Base-by-base conservation (phyloP, 2,113 vertebrate species). In the Microtus oregoni region DNA sequence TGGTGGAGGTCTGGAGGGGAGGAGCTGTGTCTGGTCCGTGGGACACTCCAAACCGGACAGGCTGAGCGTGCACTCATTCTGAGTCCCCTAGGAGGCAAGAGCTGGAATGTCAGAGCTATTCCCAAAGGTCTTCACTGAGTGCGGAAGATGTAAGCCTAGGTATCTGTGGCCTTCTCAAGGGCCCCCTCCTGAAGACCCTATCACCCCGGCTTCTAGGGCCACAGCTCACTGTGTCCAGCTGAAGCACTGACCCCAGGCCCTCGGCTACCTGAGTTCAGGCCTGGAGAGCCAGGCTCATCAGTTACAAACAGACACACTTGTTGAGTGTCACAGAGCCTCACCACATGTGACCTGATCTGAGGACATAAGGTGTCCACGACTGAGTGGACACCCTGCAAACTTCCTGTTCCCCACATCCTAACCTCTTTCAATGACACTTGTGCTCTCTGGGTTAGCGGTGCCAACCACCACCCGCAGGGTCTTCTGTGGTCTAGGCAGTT, bases 11-110 rank as follows among this genome's bases (percentile, higher is more conserved):
- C 14, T 35, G 65, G 44, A 52, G 47, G 0, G 3, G 52, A 30
- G 44, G 70, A 2, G 15, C 41, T 17, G 0, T 0, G 28, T 38
- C 32, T 44, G 17, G 1, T 22, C 24, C 0, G 0, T 17, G 52
- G 75, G 63, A 50, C 3, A 9, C 58, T 5, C 10, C 55, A 30
- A 1, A 14, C 10, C 26, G 30, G 68, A 55, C 5, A 1, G 12
- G 32, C 70, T 9, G 28, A 7, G 17, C 22, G 5, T 24, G 44
- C 12, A 9, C 7, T 73, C 32, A 79, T 35, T 70, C 15, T 52
- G 44, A 68, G 58, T 86, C 26, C n/a, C 22, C 3, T 5, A 8
- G 24, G 30, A 50, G 28, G 50, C 3, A 20, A 52, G 3, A 75
- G n/a, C 41, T 17, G 13, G 7, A 8, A 13, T 73, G 75, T 83